These are phyloP conservation scores for Lasioglossum lativentre DNA, from an alignment of 2,888 invertebrate species.

Conservation along the genomic window DNA sequence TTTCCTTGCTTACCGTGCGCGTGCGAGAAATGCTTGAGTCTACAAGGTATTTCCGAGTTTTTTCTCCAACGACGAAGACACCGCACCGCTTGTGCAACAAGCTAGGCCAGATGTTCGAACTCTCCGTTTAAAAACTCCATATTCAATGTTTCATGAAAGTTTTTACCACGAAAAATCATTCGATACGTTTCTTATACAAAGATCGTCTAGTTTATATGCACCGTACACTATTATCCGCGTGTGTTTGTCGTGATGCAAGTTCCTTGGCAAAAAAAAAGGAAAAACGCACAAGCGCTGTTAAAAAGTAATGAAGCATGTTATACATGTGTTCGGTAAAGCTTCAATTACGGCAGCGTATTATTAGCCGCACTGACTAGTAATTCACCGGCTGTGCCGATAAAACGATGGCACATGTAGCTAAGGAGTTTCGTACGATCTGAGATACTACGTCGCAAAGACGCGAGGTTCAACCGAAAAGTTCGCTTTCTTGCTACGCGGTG, in stretches of 20 bases:
- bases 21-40: constrained; percentile 1
- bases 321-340: neutral
- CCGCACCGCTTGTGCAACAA: neutral
- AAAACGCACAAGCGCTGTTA: neutral
- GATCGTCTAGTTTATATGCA: neutral
- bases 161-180: neutral
- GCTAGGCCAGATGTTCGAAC: neutral
- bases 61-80: neutral
- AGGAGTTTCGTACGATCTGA: neutral
- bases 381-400: neutral
- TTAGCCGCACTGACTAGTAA: neutral
- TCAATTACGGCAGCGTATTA: neutral
- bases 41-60: neutral
- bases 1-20: neutral
- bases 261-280: neutral
- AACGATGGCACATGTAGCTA: neutral
- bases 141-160: neutral
- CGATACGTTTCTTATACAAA: neutral
- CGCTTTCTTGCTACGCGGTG: neutral
- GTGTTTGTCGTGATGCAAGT: neutral
- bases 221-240: neutral
- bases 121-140: neutral
- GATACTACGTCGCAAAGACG: neutral
- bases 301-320: neutral
- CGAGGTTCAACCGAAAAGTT: neutral